Evolutionary conservation across 1,140 invertebrate genomes (phyloP), one percentile per base, ranked within the genome.

Genomic region (Ephestia elutella): DNA sequence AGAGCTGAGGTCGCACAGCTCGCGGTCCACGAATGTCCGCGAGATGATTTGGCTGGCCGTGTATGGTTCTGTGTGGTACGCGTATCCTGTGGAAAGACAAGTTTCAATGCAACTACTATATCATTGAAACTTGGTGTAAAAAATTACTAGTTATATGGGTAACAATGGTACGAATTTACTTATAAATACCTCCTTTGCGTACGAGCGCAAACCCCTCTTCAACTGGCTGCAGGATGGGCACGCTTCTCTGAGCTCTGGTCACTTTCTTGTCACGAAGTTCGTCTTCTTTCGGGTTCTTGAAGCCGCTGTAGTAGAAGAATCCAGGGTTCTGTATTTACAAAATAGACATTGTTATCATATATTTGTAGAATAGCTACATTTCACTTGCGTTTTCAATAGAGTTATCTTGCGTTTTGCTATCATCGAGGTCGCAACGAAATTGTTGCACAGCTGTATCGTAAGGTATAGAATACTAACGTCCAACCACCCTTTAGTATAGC

Each of bases 41-140:
- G 80, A 80, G 56, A 90, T 88, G 2, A 80, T 68, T n/a, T 86
- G 79, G 51, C 84, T 86, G 0, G 89, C 90, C 2, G 82, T 89
- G 57, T 88, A 86, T 4, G 83, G 79, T 57, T 90, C 89, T 0
- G 87, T 89, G 63, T 90, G 89, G 60, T 88, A 91, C 0, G 89
- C 90, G 54, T 80, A 90, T 18, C 64, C 80, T 82, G 60, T 0
- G 18, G 32, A 54, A 38, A 25, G 1, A 50, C 13, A 50, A 21
- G 28, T 25, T 25, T 2, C 9, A 32, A 28, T 28, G n/a, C n/a
- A n/a, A n/a, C n/a, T n/a, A n/a, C n/a, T n/a, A n/a, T n/a, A n/a
- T n/a, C n/a, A n/a, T n/a, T n/a, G n/a, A n/a, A n/a, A n/a, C n/a
- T n/a, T n/a, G n/a, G n/a, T n/a, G n/a, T n/a, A n/a, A n/a, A n/a